Conservation (phyloP, 2,113 vertebrate genomes). For the Pycnonotus jocosus region DNA sequence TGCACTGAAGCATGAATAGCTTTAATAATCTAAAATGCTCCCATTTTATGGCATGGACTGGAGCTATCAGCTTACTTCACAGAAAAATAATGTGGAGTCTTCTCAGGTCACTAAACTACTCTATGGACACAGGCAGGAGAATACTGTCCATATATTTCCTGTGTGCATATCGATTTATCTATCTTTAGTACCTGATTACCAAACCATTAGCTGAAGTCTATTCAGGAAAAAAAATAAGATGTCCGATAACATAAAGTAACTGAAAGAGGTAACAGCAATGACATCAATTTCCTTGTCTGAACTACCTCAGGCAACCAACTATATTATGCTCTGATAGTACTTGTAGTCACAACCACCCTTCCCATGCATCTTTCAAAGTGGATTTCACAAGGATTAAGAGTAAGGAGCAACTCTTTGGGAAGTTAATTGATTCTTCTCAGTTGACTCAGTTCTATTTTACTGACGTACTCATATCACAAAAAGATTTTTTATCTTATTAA, state of each 20-base stretch:
- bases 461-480: neutral
- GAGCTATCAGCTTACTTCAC: neutral
- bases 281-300: neutral
- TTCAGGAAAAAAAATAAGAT: neutral
- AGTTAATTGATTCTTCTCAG: neutral
- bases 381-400: neutral
- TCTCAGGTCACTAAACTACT: neutral
- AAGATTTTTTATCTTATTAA: neutral
- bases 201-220: neutral
- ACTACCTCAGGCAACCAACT: neutral
- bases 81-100: neutral
- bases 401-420: neutral
- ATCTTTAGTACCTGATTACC: neutral
- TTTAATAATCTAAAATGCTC: neutral
- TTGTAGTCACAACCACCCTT: neutral
- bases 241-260: neutral
- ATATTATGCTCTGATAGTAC: neutral
- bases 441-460: neutral
- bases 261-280: neutral
- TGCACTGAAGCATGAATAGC: neutral
- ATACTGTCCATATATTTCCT: neutral
- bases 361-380: neutral
- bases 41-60: neutral
- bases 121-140: neutral
- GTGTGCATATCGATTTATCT: accelerated